Percentiles rank a stretch among this genome's conserved stretches.
phyloP scores from a whole-genome alignment of 2,888 invertebrate genomes.

The Athripsodes cinereus region DNA sequence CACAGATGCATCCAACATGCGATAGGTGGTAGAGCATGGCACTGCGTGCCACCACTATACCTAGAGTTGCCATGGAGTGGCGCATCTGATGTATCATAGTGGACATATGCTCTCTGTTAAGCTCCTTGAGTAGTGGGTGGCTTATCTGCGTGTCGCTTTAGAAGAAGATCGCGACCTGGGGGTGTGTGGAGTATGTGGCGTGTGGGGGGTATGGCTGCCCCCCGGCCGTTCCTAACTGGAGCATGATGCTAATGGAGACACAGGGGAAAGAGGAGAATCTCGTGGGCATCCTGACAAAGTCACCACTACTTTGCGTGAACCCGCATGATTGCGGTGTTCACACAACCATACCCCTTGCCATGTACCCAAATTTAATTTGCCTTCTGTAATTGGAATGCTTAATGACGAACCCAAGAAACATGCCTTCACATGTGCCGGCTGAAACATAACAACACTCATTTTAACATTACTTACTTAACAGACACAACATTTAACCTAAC shows the following conservation, averaged over 20 bases:
- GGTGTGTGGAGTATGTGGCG: constrained; percentile 34
- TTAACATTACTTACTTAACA: no score
- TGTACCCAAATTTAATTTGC: constrained; percentile 89
- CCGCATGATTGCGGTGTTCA: constrained; percentile 95
- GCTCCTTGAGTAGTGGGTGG: constrained; percentile 25
- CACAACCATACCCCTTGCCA: constrained; percentile 99
- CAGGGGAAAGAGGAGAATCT: constrained; percentile 79
- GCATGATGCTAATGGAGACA: constrained; percentile 84
- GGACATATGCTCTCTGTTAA: constrained; percentile 20
- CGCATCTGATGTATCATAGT: constrained; percentile 4
- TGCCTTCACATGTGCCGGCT: constrained; percentile 97
- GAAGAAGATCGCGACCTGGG: constrained; percentile 50
- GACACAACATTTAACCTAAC: no score
- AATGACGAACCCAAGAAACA: constrained; percentile 93
- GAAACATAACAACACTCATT: constrained; percentile 24
- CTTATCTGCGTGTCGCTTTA: constrained; percentile 51
- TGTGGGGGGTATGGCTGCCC: constrained; percentile 50
- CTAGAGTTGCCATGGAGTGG: no score
- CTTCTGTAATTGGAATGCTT: constrained; percentile 94
- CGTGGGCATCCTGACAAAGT: constrained; percentile 87
- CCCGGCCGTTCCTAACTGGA: constrained; percentile 77
- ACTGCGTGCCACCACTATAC: no score
- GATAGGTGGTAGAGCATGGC: no score
- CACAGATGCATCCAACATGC: no score
- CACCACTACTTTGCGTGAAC: constrained; percentile 83